Conservation (phyloP, 2,113 vertebrate genomes). For the Saimiri boliviensis region DNA sequence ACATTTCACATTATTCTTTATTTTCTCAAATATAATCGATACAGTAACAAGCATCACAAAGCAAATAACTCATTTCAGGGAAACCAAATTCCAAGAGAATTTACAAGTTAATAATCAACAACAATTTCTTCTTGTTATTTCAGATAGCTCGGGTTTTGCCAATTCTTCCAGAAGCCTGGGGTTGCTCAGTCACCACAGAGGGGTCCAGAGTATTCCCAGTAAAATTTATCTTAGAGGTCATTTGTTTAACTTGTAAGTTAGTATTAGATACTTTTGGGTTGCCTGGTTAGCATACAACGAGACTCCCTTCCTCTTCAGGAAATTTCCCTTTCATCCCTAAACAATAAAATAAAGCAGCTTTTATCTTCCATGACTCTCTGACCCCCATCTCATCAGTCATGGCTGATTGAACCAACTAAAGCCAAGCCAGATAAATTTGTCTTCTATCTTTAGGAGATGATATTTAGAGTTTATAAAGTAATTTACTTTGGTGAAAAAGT, state of each 20-base stretch:
- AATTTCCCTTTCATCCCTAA: not conserved
- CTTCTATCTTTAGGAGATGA: not conserved
- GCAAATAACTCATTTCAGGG: too few species aligned
- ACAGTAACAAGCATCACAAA: too few species aligned
- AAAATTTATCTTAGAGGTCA: not conserved
- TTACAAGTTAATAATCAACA: too few species aligned
- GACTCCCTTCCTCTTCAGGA: not conserved
- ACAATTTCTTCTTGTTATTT: too few species aligned
- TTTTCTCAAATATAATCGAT: too few species aligned
- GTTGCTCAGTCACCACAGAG: too few species aligned
- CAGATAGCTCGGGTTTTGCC: too few species aligned
- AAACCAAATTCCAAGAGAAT: too few species aligned
- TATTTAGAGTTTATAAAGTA: not conserved
- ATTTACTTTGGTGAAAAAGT: not conserved
- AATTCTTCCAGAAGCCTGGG: too few species aligned
- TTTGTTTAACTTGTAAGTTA: not conserved
- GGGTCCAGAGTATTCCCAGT: too few species aligned
- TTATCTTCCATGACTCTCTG: not conserved
- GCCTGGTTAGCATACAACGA: not conserved
- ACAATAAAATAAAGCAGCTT: not conserved
- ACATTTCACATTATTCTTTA: too few species aligned
- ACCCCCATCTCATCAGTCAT: not conserved
- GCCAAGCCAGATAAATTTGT: not conserved
- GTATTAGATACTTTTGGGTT: not conserved
- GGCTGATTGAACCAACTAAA: not conserved